Conservation (phyloP, 2,888 invertebrate species). For the Aporophyla lueneburgensis region DNA sequence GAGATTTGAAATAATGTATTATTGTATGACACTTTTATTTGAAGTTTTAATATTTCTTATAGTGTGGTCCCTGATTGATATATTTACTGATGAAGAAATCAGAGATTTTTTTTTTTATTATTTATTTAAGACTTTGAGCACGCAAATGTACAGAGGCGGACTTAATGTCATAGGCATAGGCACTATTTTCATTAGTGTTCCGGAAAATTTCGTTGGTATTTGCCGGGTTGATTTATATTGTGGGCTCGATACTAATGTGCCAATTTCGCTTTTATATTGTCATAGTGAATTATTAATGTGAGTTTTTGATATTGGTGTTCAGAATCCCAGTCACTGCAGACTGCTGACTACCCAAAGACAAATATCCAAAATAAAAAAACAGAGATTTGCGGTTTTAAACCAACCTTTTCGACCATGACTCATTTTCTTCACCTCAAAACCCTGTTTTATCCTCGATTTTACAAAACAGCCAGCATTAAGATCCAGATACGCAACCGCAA, state of each 20-base stretch:
- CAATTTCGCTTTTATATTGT: neutral
- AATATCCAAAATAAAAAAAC: conserved; percentile 4
- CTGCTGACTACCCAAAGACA: neutral
- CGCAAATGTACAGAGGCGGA: no score
- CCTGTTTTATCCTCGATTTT: conserved; percentile 11
- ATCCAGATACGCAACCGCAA: conserved; percentile 52
- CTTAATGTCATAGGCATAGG: no score
- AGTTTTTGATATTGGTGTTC: neutral
- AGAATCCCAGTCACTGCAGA: neutral
- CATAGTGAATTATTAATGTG: no score
- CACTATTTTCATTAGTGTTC: neutral
- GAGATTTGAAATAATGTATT: neutral
- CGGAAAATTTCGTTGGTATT: neutral
- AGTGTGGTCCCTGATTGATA: neutral
- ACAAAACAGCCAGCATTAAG: conserved; percentile 44
- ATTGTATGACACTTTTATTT: neutral
- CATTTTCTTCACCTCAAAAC: conserved; percentile 25
- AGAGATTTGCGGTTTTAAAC: conserved; percentile 21
- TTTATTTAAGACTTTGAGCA: no score
- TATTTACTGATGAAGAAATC: neutral
- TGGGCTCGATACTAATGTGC: neutral
- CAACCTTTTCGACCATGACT: conserved; percentile 13
- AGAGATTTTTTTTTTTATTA: no score
- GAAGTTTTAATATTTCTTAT: conserved; percentile 3
- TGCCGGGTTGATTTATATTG: no score